Evolutionary conservation across 2,888 invertebrate genomes (phyloP).

Genomic region (Plutella xylostella): DNA sequence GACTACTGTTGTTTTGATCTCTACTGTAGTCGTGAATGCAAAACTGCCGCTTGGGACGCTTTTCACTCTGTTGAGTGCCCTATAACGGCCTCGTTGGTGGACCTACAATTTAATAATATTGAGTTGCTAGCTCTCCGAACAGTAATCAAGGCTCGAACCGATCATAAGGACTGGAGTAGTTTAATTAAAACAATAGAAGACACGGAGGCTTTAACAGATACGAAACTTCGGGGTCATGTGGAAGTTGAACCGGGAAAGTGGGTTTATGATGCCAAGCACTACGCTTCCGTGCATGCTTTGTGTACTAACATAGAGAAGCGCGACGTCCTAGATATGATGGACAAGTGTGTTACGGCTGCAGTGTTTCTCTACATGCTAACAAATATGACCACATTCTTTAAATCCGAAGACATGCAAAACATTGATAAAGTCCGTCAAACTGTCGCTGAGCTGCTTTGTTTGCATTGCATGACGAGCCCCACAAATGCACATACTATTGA

Average conservation of each 20-base stretch:
- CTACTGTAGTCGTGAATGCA: constrained; percentile 77
- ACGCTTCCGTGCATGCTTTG: constrained; percentile 74
- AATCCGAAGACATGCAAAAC: constrained; percentile 31
- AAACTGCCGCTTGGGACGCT: constrained; percentile 68
- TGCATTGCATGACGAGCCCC: constrained; percentile 84
- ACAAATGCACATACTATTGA: constrained; percentile 88
- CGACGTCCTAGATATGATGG: constrained; percentile 77
- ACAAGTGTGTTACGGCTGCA: constrained; percentile 73
- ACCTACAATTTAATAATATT: constrained; percentile 73
- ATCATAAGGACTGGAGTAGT: constrained; percentile 35
- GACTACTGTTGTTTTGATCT: constrained; percentile 71
- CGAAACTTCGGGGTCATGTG: constrained; percentile 49
- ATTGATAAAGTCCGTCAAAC: constrained; percentile 38
- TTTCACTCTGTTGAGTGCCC: constrained; percentile 85
- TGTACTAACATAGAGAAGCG: constrained; percentile 76
- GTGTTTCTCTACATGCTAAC: constrained; percentile 73
- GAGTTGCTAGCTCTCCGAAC: constrained; percentile 77
- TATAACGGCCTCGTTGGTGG: constrained; percentile 71
- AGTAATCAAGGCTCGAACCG: constrained; percentile 45
- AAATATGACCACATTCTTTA: constrained; percentile 68
- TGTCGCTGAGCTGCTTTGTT: constrained; percentile 74
- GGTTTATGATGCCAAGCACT: constrained; percentile 60
- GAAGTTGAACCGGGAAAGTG: constrained; percentile 31
- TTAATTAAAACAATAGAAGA: constrained; percentile 33
- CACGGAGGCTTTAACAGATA: constrained; percentile 39